Base-by-base conservation (phyloP, 2,888 invertebrate species). In the Acleris cristana region DNA sequence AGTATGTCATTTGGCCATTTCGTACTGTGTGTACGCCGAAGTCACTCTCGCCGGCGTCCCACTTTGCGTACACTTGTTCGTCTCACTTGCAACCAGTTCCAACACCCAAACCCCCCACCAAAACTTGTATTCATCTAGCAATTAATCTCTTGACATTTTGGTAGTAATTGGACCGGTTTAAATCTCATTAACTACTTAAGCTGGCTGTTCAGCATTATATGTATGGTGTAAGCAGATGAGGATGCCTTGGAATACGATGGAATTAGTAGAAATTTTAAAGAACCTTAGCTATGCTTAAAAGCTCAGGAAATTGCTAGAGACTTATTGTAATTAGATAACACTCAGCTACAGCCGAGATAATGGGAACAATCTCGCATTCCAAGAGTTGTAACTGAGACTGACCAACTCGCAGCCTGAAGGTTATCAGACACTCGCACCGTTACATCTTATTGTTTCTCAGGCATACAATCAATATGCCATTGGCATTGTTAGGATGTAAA, bases 21-120 rank as follows among this genome's bases (percentile, higher is more conserved):
- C 21, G 55, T 55, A 34, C 34, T 5, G 30, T 40, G 18, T 44
- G 18, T 34, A 52, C 44, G 26, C 26, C 21, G 58, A 58, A 58
- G 62, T 34, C 59, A 70, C 72, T 67, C 57, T 69, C 64, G 58
- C 65, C 57, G 88, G 23, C 72, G 85, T 74, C 78, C 85, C 69
- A 79, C 72, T 74, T 78, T 66, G 61, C 69, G 70, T 72, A 73
- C 84, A 88, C 86, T 87, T 85, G 87, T 81, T 78, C 80, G 79
- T 83, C 85, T 86, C 84, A 82, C 85, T 83, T 76, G 74, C 79
- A 80, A 89, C 88, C 85, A 73, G 89, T 87, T 87, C 75, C n/a
- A 71, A 71, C 78, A 76, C 80, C 83, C 81, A 79, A 82, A 81
- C 76, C 75, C 72, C 71, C 65, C 48, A 66, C 72, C 76, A 69